Evolutionary conservation across 2,113 vertebrate species (phyloP).

Genomic region (Peromyscus californicus): DNA sequence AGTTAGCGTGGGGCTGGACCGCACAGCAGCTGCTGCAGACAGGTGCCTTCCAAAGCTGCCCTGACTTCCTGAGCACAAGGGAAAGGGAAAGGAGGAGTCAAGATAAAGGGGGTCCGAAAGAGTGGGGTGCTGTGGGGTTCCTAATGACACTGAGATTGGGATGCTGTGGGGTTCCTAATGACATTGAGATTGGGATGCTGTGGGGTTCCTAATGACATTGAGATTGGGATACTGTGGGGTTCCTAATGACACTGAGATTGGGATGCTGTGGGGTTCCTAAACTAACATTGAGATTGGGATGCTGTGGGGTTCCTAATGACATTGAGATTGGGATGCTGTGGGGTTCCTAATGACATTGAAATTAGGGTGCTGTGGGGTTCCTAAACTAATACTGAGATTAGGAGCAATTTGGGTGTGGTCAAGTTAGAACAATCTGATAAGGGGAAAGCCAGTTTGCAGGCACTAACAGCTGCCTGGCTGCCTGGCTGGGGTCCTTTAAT

Average conservation of each 20-base stretch:
- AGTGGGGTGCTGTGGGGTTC: background rate
- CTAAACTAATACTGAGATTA: background rate
- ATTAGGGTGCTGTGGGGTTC: no score
- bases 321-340: no score
- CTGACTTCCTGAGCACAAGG: background rate
- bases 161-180: no score
- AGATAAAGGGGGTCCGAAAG: background rate
- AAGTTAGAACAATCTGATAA: background rate
- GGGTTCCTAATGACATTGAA: no score
- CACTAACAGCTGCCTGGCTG: background rate
- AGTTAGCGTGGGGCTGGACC: background rate
- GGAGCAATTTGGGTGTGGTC: background rate
- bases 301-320: no score
- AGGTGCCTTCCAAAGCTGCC: background rate
- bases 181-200: background rate
- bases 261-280: no score
- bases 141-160: background rate
- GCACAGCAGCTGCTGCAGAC: background rate
- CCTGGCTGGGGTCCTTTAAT: constrained; percentile 15
- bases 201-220: no score
- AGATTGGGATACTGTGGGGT: no score
- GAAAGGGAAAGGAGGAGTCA: background rate
- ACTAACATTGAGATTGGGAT: no score
- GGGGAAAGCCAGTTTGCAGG: background rate
- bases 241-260: no score